Conservation (phyloP, 2,113 vertebrate species). For the Notothenia coriiceps region DNA sequence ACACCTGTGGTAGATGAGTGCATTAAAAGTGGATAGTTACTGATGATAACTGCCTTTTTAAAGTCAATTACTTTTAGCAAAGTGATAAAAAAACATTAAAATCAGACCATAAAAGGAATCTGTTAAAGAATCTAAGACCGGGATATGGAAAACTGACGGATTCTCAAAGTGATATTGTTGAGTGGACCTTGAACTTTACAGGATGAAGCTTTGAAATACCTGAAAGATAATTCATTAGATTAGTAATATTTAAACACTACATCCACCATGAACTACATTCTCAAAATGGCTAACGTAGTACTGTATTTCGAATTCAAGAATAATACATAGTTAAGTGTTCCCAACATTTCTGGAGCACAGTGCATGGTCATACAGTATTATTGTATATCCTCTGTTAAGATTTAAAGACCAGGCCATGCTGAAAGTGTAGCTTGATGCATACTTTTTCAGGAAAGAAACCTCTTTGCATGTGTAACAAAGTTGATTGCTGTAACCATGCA, state of each 20-base stretch:
- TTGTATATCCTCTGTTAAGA: slow-evolving; percentile 2
- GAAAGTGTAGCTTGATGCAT: neutral
- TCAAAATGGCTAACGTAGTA: neutral
- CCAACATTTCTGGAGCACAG: neutral
- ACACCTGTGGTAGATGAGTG: neutral
- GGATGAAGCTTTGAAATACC: neutral
- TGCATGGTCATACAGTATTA: neutral
- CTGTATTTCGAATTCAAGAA: neutral
- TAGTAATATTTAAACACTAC: neutral
- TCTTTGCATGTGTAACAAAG: neutral
- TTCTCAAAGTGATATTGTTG: too few species aligned
- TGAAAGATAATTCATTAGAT: neutral
- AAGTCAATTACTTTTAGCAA: neutral
- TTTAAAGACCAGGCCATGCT: neutral
- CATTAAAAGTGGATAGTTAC: neutral
- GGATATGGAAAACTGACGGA: too few species aligned
- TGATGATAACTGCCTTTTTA: neutral
- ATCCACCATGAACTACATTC: neutral
- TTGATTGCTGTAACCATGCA: neutral
- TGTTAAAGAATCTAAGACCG: neutral
- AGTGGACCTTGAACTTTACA: neutral
- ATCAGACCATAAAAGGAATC: neutral
- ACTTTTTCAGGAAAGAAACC: neutral
- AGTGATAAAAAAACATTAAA: neutral
- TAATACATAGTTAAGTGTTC: neutral